Evolutionary conservation across 2,113 vertebrate genomes (phyloP), one percentile per base, ranked within the genome.

Genomic region (Xiphophorus hellerii): DNA sequence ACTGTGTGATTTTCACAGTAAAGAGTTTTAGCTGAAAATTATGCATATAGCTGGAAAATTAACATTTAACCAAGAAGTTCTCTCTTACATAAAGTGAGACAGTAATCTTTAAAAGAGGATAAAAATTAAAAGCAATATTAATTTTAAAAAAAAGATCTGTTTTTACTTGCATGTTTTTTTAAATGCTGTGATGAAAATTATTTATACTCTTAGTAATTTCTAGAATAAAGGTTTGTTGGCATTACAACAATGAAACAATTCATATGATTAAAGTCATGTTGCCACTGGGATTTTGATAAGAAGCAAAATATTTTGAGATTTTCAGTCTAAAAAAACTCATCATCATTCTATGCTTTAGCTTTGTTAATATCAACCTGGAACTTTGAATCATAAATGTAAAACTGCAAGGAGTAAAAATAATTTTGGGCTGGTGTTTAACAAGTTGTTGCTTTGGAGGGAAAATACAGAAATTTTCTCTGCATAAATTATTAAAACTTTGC

Each of bases 1-100:
- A 95, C 93, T 93, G 94, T 95, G 96, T 95, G 95, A 90, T 90
- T 74, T 69, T 90, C 66, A 90, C 95, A 89, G 39, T 71, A 51
- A 63, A 44, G 17, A 48, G 14, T 6, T 48, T 28, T 5, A 7
- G 44, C 44, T 48, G 17, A 48, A 17, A 48, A 48, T 48, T 48
- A 42, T 15, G 3, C 44, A 20, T 20, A 7, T 20, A 17, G 15
- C 4, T 48, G 44, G 44, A 48, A 48, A 48, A 48, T 48, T 44
- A 15, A 4, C 42, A 44, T 44, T 44, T 17, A 44, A 44, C 42
- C 42, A 44, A 44, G 42, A 44, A 44, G 42, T 14, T 44, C 15
- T 15, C 42, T 14, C 42, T 15, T 13, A 44, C 12, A 17, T 13
- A 17, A 44, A 72, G 37, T 60, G 70, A 91, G 95, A 89, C 9